Conservation (phyloP, 2,113 vertebrate genomes). For the Alectura lathami region DNA sequence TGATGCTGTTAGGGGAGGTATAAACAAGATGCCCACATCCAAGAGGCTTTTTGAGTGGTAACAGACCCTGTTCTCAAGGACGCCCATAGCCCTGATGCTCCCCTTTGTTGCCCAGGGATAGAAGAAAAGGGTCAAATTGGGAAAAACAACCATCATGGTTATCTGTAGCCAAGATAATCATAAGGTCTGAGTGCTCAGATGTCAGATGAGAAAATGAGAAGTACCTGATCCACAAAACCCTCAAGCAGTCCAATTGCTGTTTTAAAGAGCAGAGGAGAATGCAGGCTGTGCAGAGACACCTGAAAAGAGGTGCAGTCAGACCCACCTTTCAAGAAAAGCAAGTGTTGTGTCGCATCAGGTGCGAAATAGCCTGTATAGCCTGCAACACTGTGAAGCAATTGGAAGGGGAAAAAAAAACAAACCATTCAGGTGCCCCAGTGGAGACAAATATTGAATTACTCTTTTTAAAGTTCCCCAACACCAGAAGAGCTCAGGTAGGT, state of each 20-base stretch:
- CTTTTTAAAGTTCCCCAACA: neutral
- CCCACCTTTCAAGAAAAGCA: constrained; percentile 41
- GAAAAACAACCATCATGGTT: neutral
- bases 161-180: neutral
- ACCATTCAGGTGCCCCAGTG: neutral
- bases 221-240: neutral
- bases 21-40: neutral
- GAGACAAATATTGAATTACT: constrained; percentile 11
- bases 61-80: neutral
- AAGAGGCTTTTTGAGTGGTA: neutral
- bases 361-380: neutral
- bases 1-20: neutral
- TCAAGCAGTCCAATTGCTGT: constrained; percentile 1
- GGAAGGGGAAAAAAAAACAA: neutral
- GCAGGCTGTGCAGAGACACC: neutral
- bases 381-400: neutral
- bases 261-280: constrained; percentile 22
- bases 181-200: constrained; percentile 2
- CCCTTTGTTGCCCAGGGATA: neutral
- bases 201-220: constrained; percentile 34
- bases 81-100: neutral
- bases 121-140: neutral
- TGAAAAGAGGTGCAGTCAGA: neutral
- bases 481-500: neutral
- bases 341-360: neutral